Evolutionary conservation across 2,797 vertebrate genomes (phyloP).

Genomic region (Smutsia gigantea): DNA sequence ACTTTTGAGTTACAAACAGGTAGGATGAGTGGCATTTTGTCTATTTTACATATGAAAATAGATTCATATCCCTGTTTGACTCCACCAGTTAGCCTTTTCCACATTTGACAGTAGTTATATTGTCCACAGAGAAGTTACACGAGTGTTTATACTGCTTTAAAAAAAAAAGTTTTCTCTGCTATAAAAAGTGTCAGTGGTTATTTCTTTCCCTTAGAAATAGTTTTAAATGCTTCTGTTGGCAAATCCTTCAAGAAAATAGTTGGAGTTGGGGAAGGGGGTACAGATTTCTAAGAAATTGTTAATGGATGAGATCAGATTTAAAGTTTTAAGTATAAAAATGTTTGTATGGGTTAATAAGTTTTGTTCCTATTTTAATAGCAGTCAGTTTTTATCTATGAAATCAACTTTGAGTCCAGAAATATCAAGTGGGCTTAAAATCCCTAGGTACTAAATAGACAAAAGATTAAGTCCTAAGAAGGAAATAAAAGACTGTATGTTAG

Average conservation of each 20-base stretch:
- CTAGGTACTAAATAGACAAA: not conserved
- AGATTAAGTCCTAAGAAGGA: not conserved
- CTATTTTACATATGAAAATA: not conserved
- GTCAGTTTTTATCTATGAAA: not conserved
- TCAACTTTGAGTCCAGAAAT: not conserved
- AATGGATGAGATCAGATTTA: not conserved
- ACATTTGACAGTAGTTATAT: not conserved
- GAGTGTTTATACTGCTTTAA: no score
- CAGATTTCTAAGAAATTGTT: not conserved
- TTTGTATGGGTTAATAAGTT: not conserved
- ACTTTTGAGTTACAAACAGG: not conserved
- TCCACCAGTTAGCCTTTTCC: not conserved
- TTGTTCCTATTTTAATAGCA: not conserved
- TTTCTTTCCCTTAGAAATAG: constrained; percentile 35
- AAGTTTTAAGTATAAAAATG: not conserved
- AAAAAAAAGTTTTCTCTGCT: no score
- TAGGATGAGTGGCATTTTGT: not conserved
- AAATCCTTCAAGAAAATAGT: not conserved
- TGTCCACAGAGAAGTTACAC: not conserved
- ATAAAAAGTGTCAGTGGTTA: not conserved
- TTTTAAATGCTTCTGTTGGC: not conserved
- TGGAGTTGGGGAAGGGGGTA: not conserved
- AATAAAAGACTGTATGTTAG: not conserved
- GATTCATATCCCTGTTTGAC: not conserved
- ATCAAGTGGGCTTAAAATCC: not conserved